A percentile compares a stretch with the other conserved stretches of the same genome.
These are phyloP conservation scores for Mormyrus proboscirostris DNA, from an alignment of 2,797 vertebrate species.

Conservation along the genomic window DNA sequence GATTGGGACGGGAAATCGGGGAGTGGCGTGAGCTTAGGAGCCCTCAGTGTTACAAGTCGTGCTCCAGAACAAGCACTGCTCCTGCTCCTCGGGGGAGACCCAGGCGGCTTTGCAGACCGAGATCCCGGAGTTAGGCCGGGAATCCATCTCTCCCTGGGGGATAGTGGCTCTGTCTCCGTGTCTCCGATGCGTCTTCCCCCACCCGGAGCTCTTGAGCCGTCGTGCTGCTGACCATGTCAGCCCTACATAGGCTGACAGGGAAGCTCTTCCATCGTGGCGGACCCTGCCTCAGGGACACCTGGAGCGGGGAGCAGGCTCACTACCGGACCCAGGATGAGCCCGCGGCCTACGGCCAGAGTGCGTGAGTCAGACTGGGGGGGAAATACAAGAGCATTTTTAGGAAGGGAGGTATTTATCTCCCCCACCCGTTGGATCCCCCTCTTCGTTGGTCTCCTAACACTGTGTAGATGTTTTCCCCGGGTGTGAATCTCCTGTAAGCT, in stretches of 20 bases:
- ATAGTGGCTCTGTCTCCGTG: neutral
- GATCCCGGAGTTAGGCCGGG: neutral
- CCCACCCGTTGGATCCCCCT: neutral
- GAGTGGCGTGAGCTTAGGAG: conserved; percentile 46
- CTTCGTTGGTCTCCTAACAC: neutral
- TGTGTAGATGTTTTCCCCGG: neutral
- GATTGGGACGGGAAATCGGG: conserved; percentile 57
- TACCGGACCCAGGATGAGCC: conserved; percentile 57
- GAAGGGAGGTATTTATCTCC: neutral
- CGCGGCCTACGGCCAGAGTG: conserved; percentile 55
- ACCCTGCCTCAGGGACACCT: conserved; percentile 51
- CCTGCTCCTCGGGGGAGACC: neutral
- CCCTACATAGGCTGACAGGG: conserved; percentile 59
- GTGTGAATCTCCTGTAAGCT: conserved; percentile 5
- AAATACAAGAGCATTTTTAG: conserved; percentile 22
- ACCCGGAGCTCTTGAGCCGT: neutral
- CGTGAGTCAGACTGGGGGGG: conserved; percentile 45
- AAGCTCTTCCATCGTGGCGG: conserved; percentile 59
- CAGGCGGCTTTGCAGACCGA: neutral
- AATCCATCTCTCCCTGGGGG: neutral
- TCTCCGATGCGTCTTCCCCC: neutral
- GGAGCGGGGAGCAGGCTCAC: conserved; percentile 44
- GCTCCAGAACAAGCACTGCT: neutral
- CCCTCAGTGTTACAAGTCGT: conserved; percentile 42
- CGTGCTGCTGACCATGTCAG: conserved; percentile 1